These are phyloP conservation scores for Nautilus pompilius DNA, from an alignment of 1,140 invertebrate species.

Conservation along the genomic window DNA sequence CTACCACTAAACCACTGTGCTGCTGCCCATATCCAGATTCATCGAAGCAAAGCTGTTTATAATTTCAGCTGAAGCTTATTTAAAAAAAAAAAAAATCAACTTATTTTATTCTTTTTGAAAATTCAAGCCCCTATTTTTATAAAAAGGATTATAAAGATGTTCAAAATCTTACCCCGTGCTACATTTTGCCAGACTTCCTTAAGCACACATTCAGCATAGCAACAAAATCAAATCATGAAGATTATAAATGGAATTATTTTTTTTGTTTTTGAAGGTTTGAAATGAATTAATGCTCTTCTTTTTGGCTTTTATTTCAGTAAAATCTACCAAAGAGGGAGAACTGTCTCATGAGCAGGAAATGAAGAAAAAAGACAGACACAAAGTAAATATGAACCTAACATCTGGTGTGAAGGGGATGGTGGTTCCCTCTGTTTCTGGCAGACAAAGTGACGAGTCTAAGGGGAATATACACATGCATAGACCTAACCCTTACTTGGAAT, in stretches of 20 bases:
- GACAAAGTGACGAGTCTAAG: neutral
- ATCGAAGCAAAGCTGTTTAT: too few species aligned
- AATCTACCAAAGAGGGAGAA: neutral
- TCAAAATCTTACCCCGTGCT: neutral
- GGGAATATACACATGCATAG: neutral
- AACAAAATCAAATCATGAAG: too few species aligned
- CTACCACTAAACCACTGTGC: too few species aligned
- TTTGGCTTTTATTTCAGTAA: neutral
- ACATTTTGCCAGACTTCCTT: slow-evolving; percentile 4
- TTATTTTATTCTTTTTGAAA: too few species aligned
- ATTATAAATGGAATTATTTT: too few species aligned
- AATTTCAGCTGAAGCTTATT: too few species aligned
- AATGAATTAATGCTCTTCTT: too few species aligned
- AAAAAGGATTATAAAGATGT: too few species aligned
- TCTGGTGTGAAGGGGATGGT: neutral
- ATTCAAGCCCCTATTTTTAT: too few species aligned
- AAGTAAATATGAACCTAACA: neutral
- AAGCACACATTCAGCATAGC: neutral
- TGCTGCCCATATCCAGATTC: too few species aligned
- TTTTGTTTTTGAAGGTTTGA: too few species aligned
- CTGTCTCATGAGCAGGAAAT: neutral
- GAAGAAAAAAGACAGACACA: neutral
- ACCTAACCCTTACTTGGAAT: neutral
- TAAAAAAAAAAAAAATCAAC: too few species aligned
- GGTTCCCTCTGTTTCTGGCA: neutral